These are phyloP conservation scores for Neotoma lepida DNA, from an alignment of 2,113 vertebrate genomes.

Conservation along the genomic window DNA sequence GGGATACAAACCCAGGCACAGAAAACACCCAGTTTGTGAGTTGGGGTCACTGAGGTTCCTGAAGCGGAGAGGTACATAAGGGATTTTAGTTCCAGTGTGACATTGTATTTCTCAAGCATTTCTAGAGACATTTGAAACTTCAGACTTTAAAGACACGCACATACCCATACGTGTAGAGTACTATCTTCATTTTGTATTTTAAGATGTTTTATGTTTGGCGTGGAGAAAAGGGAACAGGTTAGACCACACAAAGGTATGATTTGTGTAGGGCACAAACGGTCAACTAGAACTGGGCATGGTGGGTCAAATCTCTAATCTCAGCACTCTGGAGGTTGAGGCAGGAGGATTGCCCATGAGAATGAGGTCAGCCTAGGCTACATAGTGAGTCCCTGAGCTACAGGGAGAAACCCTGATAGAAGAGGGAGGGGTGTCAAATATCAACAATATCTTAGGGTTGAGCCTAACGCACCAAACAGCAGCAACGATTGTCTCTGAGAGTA, in stretches of 20 bases:
- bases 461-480: neutral
- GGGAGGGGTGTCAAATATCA: neutral
- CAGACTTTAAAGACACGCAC: neutral
- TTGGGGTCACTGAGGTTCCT: neutral
- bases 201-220: neutral
- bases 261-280: neutral
- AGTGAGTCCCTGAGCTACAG: neutral
- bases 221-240: neutral
- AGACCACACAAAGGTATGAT: neutral
- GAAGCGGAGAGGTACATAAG: fast-evolving
- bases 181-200: neutral
- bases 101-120: neutral
- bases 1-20: neutral
- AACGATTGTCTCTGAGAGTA: no score
- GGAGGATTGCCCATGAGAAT: neutral
- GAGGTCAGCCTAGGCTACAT: neutral
- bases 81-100: neutral
- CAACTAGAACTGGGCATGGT: neutral
- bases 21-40: neutral
- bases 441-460: neutral
- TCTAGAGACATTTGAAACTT: neutral
- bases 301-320: neutral
- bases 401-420: neutral
- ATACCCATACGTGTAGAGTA: neutral
- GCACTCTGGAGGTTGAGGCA: neutral